A percentile compares a stretch with the other conserved stretches of the same genome.
phyloP scores from a whole-genome alignment of 2,113 vertebrate genomes.

The Asarcornis scutulata region DNA sequence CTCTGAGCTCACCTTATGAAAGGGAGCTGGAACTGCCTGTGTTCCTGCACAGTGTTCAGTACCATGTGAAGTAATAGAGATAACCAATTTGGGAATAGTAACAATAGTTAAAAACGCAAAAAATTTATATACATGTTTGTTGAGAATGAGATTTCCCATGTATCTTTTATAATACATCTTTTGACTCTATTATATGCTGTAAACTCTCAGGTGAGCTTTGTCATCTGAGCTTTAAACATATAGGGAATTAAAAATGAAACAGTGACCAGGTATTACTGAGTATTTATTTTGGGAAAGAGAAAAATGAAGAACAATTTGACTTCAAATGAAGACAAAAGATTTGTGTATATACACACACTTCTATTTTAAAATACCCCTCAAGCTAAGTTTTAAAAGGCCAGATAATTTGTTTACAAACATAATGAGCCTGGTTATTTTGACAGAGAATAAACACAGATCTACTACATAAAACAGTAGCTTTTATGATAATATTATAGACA shows the following conservation, averaged over 20 bases:
- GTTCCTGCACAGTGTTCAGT: neutral
- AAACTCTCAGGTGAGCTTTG: neutral
- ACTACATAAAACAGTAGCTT: neutral
- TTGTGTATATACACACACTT: neutral
- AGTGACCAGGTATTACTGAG: neutral
- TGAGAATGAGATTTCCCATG: neutral
- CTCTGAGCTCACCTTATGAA: neutral
- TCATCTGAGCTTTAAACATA: neutral
- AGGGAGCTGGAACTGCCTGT: neutral
- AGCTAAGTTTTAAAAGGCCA: neutral
- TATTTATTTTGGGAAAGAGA: neutral
- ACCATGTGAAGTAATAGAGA: neutral
- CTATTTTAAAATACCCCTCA: neutral
- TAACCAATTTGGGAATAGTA: neutral
- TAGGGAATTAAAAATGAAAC: neutral
- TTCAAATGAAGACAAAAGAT: neutral
- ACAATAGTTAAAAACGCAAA: neutral
- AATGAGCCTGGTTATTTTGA: neutral
- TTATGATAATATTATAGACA: neutral
- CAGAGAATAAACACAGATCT: neutral
- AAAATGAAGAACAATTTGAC: neutral
- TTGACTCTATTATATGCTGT: neutral
- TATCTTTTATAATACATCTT: accelerated
- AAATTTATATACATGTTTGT: neutral
- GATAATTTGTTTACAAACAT: neutral